Conservation (phyloP, 2,888 invertebrate species). For the Polyommatus icarus region DNA sequence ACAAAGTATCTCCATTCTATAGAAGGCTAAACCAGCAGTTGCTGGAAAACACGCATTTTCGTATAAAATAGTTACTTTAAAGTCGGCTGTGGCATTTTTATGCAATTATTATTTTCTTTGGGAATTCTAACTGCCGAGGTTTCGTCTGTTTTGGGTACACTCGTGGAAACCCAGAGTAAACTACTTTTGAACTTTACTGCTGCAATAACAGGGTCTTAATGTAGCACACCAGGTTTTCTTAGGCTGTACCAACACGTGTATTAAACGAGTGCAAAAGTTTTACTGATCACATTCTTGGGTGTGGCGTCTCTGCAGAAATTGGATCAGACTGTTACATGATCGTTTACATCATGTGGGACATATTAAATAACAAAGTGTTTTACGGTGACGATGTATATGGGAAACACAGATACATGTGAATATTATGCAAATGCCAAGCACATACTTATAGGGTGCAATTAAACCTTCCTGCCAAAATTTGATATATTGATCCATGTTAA, state of each 20-base stretch:
- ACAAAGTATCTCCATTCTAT: not conserved
- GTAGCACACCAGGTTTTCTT: not conserved
- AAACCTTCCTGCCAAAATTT: no score
- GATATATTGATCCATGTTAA: no score
- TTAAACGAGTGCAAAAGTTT: constrained; percentile 13
- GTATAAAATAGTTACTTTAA: not conserved
- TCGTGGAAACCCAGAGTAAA: no score
- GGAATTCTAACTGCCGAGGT: not conserved
- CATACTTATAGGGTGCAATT: no score
- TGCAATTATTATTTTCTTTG: not conserved
- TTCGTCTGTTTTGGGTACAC: no score
- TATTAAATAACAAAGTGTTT: constrained; percentile 9
- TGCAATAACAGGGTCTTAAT: not conserved
- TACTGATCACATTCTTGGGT: constrained; percentile 28
- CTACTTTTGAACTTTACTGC: no score
- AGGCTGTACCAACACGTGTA: not conserved
- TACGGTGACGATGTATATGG: not conserved
- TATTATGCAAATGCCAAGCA: not conserved
- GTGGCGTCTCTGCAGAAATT: constrained; percentile 28
- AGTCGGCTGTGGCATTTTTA: not conserved
- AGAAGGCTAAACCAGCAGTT: not conserved
- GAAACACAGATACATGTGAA: not conserved
- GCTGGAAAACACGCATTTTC: not conserved
- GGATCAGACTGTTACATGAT: constrained; percentile 19
- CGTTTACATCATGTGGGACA: constrained; percentile 25